Base-by-base conservation (phyloP, 2,888 invertebrate species). In the Laothoe populi region DNA sequence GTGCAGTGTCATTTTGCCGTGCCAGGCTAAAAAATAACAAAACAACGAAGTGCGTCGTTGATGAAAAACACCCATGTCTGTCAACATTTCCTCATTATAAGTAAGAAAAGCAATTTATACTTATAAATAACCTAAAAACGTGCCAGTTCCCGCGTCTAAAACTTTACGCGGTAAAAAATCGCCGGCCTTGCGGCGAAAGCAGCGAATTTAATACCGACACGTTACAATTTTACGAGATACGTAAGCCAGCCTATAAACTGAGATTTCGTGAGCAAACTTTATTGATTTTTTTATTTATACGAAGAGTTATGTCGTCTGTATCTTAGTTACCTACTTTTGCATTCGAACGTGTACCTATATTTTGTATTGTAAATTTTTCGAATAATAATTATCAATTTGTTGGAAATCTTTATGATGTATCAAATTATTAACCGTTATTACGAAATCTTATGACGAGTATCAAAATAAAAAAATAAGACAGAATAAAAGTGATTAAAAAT, bases 371-470 rank as follows among this genome's bases (percentile, higher is more conserved):
- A 78, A 72, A 73, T 72, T 72, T 68, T 72, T 71, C 65, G 70
- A 76, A 75, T 78, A 79, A 82, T 75, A 68, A 70, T 78, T 31
- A 49, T 49, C 49, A 79, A 76, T 81, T 75, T 80, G 83, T 87
- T 87, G 78, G 70, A 74, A 76, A 69, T 58, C 70, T 86, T 85
- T 84, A 81, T 86, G 79, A 80, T 90, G 87, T 53, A 53, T 35
- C 53, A 53, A 53, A 53, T 53, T 53, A 86, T 83, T 89, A 84
- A 90, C 86, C 83, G 85, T 90, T 91, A 88, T 81, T 88, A 89
- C 77, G 81, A 82, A 89, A 88, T 91, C 92, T 91, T 92, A 91
- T 92, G 90, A 91, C 81, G 84, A 88, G 84, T 89, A 90, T 88
- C 84, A 87, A 77, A 80, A 84, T 77, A 75, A 83, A 83, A 81